Percentiles rank a stretch among this genome's conserved stretches.
These are phyloP conservation scores for Calameuta pallipes DNA, from an alignment of 2,888 invertebrate genomes.

Conservation along the genomic window DNA sequence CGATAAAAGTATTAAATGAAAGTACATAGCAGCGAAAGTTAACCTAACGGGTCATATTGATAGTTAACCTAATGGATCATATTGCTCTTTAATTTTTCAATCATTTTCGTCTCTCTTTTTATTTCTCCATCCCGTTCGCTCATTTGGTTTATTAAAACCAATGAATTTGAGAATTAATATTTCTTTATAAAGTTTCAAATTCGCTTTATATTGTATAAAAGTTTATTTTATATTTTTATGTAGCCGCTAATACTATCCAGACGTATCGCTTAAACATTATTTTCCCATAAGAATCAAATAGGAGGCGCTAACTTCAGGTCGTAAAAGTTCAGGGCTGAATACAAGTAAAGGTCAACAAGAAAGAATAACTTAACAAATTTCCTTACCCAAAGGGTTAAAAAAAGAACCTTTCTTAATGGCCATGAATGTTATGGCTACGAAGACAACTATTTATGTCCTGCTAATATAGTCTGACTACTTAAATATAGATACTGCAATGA, in stretches of 20 bases:
- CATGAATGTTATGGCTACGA: background rate
- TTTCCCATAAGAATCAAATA: background rate
- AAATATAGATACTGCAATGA: background rate
- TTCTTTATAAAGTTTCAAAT: background rate
- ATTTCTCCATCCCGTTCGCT: background rate
- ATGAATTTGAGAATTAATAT: background rate
- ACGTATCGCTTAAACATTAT: background rate
- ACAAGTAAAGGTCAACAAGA: background rate
- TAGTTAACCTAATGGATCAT: background rate
- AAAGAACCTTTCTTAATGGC: background rate
- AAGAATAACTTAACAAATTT: background rate
- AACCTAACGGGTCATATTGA: too few species aligned
- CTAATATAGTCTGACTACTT: background rate
- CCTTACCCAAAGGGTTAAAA: background rate
- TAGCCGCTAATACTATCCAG: background rate
- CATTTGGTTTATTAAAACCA: background rate
- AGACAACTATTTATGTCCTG: background rate
- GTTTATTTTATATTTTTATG: background rate
- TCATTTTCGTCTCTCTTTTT: background rate
- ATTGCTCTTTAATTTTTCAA: background rate
- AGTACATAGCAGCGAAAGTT: background rate
- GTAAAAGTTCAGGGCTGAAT: background rate
- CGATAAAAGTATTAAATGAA: background rate
- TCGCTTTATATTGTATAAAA: background rate
- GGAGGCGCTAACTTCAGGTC: background rate